Conservation (phyloP, 2,797 vertebrate genomes). For the Sciurus vulgaris region DNA sequence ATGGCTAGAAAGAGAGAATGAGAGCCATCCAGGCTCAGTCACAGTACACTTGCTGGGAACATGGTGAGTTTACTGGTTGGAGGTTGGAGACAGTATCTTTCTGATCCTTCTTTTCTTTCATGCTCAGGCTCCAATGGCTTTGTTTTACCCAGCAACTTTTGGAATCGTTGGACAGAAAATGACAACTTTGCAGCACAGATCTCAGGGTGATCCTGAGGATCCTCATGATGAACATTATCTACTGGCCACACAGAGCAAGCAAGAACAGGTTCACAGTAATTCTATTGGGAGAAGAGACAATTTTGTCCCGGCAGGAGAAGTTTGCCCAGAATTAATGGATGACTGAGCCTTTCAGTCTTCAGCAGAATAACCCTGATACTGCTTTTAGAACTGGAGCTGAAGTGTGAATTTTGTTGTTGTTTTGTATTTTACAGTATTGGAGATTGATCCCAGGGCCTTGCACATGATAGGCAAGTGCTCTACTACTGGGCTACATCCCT, state of each 20-base stretch:
- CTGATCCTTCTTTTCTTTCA: not conserved
- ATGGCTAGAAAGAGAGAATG: not conserved
- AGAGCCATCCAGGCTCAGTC: not conserved
- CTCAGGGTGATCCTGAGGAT: constrained; percentile 96
- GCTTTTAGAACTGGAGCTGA: not conserved
- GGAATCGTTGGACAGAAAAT: constrained; percentile 99
- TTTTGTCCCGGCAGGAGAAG: not conserved
- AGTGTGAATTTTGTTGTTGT: not conserved
- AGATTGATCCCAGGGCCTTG: not conserved
- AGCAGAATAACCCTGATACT: not conserved
- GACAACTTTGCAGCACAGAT: constrained; percentile 95
- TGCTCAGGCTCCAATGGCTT: constrained; percentile 95
- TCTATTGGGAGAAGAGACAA: not conserved
- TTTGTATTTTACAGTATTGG: not conserved
- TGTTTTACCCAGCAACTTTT: constrained; percentile 98
- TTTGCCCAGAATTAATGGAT: not conserved
- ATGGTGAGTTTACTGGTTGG: not conserved
- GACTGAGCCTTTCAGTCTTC: not conserved
- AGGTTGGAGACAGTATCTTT: not conserved
- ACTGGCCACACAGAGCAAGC: constrained; percentile 97
- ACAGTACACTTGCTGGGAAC: not conserved
- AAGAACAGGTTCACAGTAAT: constrained; percentile 93
- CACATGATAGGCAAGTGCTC: not conserved
- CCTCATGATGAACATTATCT: constrained; percentile 98
- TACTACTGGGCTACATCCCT: not conserved